A percentile compares a stretch with the other conserved stretches of the same genome.
phyloP scores from a whole-genome alignment of 2,888 invertebrate genomes.

The Leistus spinibarbis region DNA sequence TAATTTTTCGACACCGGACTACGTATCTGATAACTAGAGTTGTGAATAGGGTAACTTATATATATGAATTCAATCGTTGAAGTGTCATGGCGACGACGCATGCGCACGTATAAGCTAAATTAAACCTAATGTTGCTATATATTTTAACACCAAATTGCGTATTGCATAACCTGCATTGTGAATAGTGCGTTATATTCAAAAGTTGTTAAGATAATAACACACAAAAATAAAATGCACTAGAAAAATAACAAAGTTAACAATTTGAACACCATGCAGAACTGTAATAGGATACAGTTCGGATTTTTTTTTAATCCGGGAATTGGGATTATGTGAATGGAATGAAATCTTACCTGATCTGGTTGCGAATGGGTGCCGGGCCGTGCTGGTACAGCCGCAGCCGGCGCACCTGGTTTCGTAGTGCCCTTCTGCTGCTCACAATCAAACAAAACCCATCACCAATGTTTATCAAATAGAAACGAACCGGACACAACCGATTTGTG shows the following conservation, averaged over 20 bases:
- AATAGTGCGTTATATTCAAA: no score
- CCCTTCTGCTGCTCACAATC: constrained; percentile 59
- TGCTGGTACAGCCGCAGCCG: constrained; percentile 59
- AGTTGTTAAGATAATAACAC: no score
- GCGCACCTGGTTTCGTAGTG: constrained; percentile 60
- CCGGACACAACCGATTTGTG: constrained; percentile 4
- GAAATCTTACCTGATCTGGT: constrained; percentile 64
- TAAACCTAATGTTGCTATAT: no score
- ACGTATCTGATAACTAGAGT: no score
- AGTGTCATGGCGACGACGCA: no score
- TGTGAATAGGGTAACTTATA: no score
- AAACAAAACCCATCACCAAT: constrained; percentile 22
- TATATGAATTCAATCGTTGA: no score
- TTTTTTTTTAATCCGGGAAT: not conserved
- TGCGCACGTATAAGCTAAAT: no score
- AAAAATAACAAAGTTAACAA: constrained; percentile 42
- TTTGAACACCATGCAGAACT: constrained; percentile 41
- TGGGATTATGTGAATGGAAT: constrained; percentile 41
- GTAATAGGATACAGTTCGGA: constrained; percentile 14
- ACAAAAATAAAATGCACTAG: constrained; percentile 40
- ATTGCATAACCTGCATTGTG: no score
- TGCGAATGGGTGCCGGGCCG: constrained; percentile 63
- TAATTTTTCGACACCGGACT: no score
- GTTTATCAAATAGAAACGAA: not conserved
- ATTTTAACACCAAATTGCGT: no score